Base-by-base conservation (phyloP, 2,888 invertebrate genomes). In the Bhutanitis thaidina region DNA sequence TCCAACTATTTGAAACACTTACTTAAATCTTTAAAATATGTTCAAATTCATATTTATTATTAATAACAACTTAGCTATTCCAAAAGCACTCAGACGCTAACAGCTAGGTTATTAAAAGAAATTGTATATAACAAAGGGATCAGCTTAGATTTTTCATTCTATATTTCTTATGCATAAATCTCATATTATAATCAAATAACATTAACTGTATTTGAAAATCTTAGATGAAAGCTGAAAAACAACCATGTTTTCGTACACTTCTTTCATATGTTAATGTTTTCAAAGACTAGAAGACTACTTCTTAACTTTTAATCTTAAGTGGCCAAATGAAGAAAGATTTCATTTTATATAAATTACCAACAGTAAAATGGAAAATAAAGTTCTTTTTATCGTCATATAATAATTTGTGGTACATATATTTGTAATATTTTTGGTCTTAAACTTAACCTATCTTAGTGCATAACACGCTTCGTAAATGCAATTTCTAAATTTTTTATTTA, bases 151-250 rank as follows among this genome's bases (percentile, higher is more conserved):
- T 62, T 58, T 62, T 62, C 60, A 59, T 57, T 54, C 64, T 61
- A 55, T 61, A 57, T 60, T 67, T 55, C 67, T 35, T 65, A 54
- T 71, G 69, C 60, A 60, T 68, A 65, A 64, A 59, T 59, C 57
- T 63, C 51, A 55, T 67, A 68, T 57, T 59, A 62, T 57, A 65
- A 66, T 56, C 66, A 59, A 69, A 64, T 58, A 59, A 69, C 70
- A 70, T 62, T 69, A 61, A 62, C 61, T 67, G 66, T 67, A 69
- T 71, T 65, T 67, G 71, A 75, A 79, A 75, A 77, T 67, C 69
- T 71, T 70, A 73, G 70, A 77, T 66, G 73, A 79, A 87, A 81
- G 79, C 88, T 88, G 88, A 88, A 88, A 88, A 87, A 88, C 86
- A 88, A 88, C 87, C 87, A 88, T 88, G 80, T 87, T 86, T 87